Conservation (phyloP, 2,113 vertebrate genomes). For the Hirundichthys speculiger region DNA sequence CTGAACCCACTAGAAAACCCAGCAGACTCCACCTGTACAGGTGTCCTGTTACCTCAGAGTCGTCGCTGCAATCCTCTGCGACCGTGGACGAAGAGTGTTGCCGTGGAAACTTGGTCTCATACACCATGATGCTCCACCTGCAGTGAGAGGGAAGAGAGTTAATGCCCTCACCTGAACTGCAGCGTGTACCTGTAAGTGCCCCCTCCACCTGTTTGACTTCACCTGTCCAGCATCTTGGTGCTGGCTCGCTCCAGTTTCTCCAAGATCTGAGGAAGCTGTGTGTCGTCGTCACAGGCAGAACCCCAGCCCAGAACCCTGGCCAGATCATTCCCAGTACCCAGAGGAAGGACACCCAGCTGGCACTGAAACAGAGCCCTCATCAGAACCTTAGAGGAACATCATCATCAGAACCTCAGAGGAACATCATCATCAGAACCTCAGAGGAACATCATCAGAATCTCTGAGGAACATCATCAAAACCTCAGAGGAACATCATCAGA, state of each 20-base stretch:
- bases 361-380: conserved; percentile 81
- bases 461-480: no score
- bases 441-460: no score
- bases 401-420: neutral
- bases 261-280: conserved; percentile 94
- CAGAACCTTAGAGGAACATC: neutral
- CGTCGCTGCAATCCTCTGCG: conserved; percentile 90
- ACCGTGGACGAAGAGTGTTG: conserved; percentile 86
- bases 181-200: no score
- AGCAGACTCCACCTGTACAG: no score
- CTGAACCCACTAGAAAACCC: neutral
- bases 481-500: no score
- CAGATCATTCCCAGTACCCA: conserved; percentile 96
- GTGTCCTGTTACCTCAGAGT: conserved; percentile 92
- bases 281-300: conserved; percentile 94
- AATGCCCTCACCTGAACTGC: no score
- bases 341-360: conserved; percentile 93
- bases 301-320: conserved; percentile 97
- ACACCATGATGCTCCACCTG: conserved; percentile 99
- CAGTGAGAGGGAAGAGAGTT: no score
- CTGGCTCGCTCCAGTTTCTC: conserved; percentile 97
- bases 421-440: no score
- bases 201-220: neutral
- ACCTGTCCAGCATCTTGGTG: conserved; percentile 99
- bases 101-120: conserved; percentile 93